A percentile compares a stretch with the other conserved stretches of the same genome.
Evolutionary conservation across 2,113 vertebrate species (phyloP).

Genomic region (Tragelaphus imberbis): DNA sequence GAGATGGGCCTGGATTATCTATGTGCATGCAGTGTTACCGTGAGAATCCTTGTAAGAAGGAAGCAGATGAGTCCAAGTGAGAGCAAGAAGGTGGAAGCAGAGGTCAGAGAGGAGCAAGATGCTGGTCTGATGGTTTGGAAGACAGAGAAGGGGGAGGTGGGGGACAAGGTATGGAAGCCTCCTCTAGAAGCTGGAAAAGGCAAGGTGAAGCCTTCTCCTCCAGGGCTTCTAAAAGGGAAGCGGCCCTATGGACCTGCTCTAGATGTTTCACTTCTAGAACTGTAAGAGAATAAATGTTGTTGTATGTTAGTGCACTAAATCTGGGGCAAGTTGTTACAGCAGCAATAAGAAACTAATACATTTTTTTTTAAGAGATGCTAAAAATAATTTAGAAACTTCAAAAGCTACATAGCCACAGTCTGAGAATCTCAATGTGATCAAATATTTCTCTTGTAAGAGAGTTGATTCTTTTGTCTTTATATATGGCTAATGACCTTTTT

Average conservation of each 20-base stretch:
- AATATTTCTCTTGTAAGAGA: background rate
- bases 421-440: background rate
- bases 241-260: background rate
- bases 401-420: background rate
- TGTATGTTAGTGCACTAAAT: background rate
- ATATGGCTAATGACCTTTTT: background rate
- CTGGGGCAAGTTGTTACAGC: background rate
- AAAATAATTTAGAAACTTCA: background rate
- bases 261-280: background rate
- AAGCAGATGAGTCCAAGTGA: background rate
- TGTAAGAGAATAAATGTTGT: background rate
- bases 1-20: background rate
- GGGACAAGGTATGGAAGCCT: background rate
- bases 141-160: background rate
- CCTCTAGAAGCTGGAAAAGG: background rate
- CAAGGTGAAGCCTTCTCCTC: fast-evolving
- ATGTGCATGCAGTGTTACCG: fast-evolving
- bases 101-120: background rate
- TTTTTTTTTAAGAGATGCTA: background rate
- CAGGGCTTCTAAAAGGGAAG: background rate
- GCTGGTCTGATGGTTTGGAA: background rate
- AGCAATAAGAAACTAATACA: background rate
- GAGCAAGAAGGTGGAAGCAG: background rate
- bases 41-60: background rate
- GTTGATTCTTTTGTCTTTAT: background rate